A percentile compares a stretch with the other conserved stretches of the same genome.
phyloP scores from a whole-genome alignment of 2,888 invertebrate species.

The Napeogenes sylphis region DNA sequence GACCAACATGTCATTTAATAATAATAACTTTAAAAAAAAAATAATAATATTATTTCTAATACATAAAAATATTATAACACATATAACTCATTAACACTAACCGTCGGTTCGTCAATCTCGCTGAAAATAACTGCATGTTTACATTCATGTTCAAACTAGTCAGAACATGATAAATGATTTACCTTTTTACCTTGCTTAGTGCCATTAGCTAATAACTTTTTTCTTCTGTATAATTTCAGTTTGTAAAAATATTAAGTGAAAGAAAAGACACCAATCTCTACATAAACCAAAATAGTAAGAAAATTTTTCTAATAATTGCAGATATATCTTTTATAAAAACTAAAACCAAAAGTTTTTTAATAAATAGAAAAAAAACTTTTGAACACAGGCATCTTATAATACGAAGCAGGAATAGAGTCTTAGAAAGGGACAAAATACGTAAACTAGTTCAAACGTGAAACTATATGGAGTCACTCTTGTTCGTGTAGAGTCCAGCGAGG shows the following conservation, averaged over 20 bases:
- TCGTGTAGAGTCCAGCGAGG: constrained; percentile 56
- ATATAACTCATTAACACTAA: constrained; percentile 46
- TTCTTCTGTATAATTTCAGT: too few species aligned
- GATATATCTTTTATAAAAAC: not conserved
- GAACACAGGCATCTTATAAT: constrained; percentile 14
- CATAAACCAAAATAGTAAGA: not conserved
- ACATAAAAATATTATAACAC: constrained; percentile 1
- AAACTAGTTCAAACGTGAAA: constrained; percentile 56
- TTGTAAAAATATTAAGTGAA: too few species aligned
- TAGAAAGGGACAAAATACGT: constrained; percentile 44
- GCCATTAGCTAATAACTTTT: not conserved
- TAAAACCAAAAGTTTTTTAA: not conserved
- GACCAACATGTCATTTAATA: constrained; percentile 3
- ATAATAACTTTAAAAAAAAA: constrained; percentile 1
- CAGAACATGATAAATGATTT: constrained; percentile 27
- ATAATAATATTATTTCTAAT: too few species aligned
- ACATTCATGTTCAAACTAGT: constrained; percentile 38
- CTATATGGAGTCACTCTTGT: constrained; percentile 54
- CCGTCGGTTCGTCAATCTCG: constrained; percentile 50
- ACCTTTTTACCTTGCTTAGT: not conserved
- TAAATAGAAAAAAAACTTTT: not conserved
- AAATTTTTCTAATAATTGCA: not conserved
- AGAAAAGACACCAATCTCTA: too few species aligned
- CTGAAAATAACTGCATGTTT: constrained; percentile 58
- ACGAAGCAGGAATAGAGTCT: constrained; percentile 35